These are phyloP conservation scores for Pterocles gutturalis DNA, from an alignment of 2,113 vertebrate species.

Conservation along the genomic window DNA sequence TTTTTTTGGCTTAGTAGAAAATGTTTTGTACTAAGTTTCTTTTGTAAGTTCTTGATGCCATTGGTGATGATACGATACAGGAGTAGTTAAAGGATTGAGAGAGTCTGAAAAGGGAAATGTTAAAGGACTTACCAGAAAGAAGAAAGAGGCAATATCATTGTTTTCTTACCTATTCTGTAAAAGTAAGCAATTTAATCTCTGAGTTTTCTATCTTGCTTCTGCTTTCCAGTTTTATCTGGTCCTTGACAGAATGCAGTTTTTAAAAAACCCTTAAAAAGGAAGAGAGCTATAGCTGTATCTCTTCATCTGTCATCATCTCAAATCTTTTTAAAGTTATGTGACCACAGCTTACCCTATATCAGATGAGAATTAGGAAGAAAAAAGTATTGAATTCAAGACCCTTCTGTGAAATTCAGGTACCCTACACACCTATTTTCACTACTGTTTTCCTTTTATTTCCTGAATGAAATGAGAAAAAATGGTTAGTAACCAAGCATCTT, in stretches of 20 bases:
- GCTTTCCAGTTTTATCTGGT: slow-evolving; percentile 16
- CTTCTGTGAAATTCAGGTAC: not conserved
- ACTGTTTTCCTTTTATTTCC: not conserved
- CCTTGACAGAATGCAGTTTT: not conserved
- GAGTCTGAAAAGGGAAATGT: not conserved
- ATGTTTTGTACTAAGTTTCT: not conserved
- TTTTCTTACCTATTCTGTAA: not conserved
- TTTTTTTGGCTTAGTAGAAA: not conserved
- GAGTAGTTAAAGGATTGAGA: not conserved
- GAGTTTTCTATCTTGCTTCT: slow-evolving; percentile 4
- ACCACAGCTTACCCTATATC: not conserved
- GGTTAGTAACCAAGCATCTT: not conserved
- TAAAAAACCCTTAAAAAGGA: not conserved
- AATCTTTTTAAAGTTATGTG: not conserved
- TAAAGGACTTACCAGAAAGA: not conserved
- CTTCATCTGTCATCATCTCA: not conserved
- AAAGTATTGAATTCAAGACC: not conserved
- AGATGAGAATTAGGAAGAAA: slow-evolving; percentile 19
- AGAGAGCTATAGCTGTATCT: not conserved
- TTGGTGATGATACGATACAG: not conserved
- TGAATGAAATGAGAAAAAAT: not conserved
- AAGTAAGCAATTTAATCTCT: not conserved
- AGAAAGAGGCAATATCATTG: not conserved
- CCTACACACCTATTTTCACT: not conserved
- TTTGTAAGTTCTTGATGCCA: not conserved